A percentile compares a stretch with the other conserved stretches of the same genome.
These are phyloP conservation scores for Tholera decimalis DNA, from an alignment of 2,888 invertebrate species.

Conservation along the genomic window DNA sequence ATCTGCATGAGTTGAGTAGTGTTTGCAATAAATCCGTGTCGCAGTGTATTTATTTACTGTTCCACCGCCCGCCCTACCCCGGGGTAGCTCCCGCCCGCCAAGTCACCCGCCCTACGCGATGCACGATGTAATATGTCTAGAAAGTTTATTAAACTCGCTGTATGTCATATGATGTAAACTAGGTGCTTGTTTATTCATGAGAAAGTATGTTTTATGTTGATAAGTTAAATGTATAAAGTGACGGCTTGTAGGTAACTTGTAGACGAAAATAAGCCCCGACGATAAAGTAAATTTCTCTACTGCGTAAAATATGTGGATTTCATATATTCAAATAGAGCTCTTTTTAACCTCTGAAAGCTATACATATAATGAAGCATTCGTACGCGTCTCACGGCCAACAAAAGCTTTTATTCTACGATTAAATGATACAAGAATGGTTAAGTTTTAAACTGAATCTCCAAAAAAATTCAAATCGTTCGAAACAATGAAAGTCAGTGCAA, in stretches of 20 bases:
- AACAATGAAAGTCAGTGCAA: conserved; percentile 6
- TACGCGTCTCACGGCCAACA: too few species aligned
- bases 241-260: conserved; percentile 44
- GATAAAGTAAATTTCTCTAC: conserved; percentile 24
- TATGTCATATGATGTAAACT: conserved; percentile 66
- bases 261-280: conserved; percentile 41
- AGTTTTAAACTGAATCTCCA: neutral
- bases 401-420: neutral
- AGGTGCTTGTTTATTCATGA: conserved; percentile 68
- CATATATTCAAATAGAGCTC: neutral
- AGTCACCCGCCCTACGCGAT: conserved; percentile 67
- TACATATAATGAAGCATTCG: too few species aligned
- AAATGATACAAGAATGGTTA: neutral
- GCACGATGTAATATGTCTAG: conserved; percentile 70
- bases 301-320: conserved; percentile 22
- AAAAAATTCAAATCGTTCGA: neutral
- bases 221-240: conserved; percentile 59
- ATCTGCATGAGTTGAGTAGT: conserved; percentile 73
- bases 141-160: conserved; percentile 67
- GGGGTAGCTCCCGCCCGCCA: conserved; percentile 60
- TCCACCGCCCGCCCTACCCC: conserved; percentile 57
- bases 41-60: conserved; percentile 87
- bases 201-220: conserved; percentile 63
- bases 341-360: neutral
- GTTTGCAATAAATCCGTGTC: conserved; percentile 88